These are phyloP conservation scores for Pleuronectes platessa DNA, from an alignment of 2,113 vertebrate species.

Conservation along the genomic window DNA sequence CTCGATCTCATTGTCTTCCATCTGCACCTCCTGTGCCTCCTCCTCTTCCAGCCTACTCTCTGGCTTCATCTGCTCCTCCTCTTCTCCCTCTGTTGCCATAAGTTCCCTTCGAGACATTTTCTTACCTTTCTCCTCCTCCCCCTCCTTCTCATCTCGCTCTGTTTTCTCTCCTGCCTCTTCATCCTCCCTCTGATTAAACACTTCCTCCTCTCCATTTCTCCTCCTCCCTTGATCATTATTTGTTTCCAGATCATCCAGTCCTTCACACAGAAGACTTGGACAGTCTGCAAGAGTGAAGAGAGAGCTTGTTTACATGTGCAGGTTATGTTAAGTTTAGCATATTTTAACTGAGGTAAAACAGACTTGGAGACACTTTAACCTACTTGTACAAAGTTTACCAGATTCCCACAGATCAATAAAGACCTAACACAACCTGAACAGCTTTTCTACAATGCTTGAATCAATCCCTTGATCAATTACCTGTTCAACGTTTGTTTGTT, in stretches of 20 bases:
- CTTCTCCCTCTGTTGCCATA: conserved; percentile 32
- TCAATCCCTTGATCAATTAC: too few species aligned
- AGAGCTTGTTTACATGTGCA: background rate
- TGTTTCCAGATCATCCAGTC: conserved; percentile 66
- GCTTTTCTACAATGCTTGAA: background rate
- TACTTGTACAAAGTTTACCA: background rate
- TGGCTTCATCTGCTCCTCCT: conserved; percentile 49
- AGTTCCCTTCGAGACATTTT: conserved; percentile 29
- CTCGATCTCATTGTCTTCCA: conserved; percentile 22
- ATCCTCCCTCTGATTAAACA: conserved; percentile 47
- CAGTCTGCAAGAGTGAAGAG: conserved; percentile 67
- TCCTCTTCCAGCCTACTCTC: conserved; percentile 33
- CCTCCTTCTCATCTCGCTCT: conserved; percentile 17
- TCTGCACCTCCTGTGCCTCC: conserved; percentile 50
- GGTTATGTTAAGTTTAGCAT: background rate
- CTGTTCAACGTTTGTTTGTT: too few species aligned
- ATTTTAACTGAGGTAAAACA: background rate
- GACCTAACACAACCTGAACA: background rate
- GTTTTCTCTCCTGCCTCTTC: conserved; percentile 44
- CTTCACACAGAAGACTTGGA: conserved; percentile 80
- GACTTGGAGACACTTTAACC: background rate
- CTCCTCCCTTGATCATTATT: conserved; percentile 29
- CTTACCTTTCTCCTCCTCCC: conserved; percentile 27
- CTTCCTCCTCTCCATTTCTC: conserved; percentile 53
- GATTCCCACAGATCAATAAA: background rate